Percentiles rank a stretch among this genome's conserved stretches.
Evolutionary conservation across 2,113 vertebrate genomes (phyloP).

Genomic region (Toxotes chatareus): DNA sequence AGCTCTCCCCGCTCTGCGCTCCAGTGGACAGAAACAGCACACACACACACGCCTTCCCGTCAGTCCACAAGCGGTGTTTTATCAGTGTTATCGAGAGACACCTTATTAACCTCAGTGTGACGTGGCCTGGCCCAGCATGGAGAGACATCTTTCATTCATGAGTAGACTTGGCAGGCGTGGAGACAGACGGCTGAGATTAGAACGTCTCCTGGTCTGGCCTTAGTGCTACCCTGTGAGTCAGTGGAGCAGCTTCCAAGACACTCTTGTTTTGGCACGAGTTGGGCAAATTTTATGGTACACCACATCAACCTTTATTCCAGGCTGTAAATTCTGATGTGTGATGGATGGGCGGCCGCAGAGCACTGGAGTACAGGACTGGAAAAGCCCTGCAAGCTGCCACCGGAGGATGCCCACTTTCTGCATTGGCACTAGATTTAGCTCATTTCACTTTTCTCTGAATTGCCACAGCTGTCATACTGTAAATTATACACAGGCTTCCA

Average conservation of each 20-base stretch:
- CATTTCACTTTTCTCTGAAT: not conserved
- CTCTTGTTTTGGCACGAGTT: constrained; percentile 9
- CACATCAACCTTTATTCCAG: constrained; percentile 14
- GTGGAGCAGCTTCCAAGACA: not conserved
- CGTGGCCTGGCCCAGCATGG: not conserved
- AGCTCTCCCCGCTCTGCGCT: constrained; percentile 25
- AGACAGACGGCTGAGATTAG: constrained; percentile 20
- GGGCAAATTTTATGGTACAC: not conserved
- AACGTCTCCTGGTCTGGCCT: constrained; percentile 18
- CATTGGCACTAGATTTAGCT: not conserved
- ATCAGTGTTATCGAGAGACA: constrained; percentile 44
- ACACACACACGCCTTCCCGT: not conserved
- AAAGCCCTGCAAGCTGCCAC: not conserved
- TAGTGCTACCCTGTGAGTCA: constrained; percentile 9
- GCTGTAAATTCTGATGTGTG: constrained; percentile 16
- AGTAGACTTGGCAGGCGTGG: constrained; percentile 24
- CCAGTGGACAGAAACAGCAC: constrained; percentile 41
- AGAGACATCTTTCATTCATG: constrained; percentile 42
- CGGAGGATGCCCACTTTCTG: not conserved
- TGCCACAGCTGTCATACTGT: not conserved
- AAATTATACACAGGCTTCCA: not conserved
- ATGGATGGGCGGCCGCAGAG: constrained; percentile 14
- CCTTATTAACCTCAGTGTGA: constrained; percentile 38
- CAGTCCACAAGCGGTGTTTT: constrained; percentile 13
- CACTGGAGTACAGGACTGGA: not conserved